These are phyloP conservation scores for Pentamera pediparva DNA, from an alignment of 53 echinoderm and acorn worm species.

Conservation along the genomic window DNA sequence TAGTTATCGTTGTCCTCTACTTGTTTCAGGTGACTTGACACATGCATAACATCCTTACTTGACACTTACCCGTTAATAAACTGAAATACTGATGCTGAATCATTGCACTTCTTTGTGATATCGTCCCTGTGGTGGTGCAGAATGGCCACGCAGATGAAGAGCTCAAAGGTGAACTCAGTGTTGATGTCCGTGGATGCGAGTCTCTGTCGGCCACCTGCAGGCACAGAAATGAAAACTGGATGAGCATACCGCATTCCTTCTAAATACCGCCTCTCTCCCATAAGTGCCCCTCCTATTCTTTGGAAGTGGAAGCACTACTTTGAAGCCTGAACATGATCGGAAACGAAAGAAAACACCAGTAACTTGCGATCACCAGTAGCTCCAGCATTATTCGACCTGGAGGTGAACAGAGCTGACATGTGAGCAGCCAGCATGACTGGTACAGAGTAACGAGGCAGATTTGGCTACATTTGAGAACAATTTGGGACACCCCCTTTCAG, in stretches of 20 bases:
- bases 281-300: too few species aligned
- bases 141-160: constrained; percentile 86
- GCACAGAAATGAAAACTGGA: neutral
- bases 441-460: too few species aligned
- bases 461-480: too few species aligned
- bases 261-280: neutral
- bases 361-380: too few species aligned
- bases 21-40: neutral
- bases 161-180: constrained; percentile 94
- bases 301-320: too few species aligned
- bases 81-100: constrained; percentile 90
- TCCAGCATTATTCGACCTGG: neutral
- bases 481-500: too few species aligned
- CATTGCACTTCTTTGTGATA: constrained; percentile 67
- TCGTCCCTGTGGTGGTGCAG: constrained; percentile 66
- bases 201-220: constrained; percentile 64
- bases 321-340: too few species aligned
- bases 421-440: too few species aligned
- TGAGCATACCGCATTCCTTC: neutral
- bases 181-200: constrained; percentile 48
- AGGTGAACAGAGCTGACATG: too few species aligned
- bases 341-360: too few species aligned
- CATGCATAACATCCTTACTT: neutral
- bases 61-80: constrained; percentile 85
- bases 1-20: too few species aligned